phyloP scores from a whole-genome alignment of 1,140 invertebrate genomes.

The Andrena cerasifolii region DNA sequence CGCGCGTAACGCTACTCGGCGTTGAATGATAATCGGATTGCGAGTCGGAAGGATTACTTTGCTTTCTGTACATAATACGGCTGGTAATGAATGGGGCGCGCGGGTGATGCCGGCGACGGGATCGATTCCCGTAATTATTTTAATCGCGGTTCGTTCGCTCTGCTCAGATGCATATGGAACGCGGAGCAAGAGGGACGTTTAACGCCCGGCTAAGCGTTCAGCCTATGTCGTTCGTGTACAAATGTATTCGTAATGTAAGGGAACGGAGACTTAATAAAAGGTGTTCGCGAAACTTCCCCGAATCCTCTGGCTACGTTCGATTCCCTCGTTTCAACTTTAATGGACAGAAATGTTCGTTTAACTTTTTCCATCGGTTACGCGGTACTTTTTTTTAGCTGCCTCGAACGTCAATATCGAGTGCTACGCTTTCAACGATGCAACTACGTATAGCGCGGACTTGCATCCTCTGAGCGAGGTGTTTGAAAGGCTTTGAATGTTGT shows the following conservation, averaged over 20 bases:
- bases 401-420: background rate
- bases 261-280: slow-evolving; percentile 30
- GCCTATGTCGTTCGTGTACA: background rate
- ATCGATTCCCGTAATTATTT: background rate
- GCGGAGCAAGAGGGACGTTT: background rate
- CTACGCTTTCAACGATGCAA: background rate
- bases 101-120: background rate
- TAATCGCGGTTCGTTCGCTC: background rate
- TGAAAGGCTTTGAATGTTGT: background rate
- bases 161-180: background rate
- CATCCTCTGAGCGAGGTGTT: background rate
- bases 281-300: slow-evolving; percentile 5
- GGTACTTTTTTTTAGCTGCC: background rate
- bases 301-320: background rate
- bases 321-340: background rate
- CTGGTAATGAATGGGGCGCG: background rate
- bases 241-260: slow-evolving; percentile 14
- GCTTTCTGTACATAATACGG: background rate
- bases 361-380: background rate
- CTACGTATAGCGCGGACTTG: no score
- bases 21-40: background rate
- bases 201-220: background rate
- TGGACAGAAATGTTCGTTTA: background rate
- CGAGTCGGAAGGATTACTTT: background rate
- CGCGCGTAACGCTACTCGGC: background rate